Evolutionary conservation across 2,113 vertebrate genomes (phyloP).

Genomic region (Gnathonemus echidnorhynchus): DNA sequence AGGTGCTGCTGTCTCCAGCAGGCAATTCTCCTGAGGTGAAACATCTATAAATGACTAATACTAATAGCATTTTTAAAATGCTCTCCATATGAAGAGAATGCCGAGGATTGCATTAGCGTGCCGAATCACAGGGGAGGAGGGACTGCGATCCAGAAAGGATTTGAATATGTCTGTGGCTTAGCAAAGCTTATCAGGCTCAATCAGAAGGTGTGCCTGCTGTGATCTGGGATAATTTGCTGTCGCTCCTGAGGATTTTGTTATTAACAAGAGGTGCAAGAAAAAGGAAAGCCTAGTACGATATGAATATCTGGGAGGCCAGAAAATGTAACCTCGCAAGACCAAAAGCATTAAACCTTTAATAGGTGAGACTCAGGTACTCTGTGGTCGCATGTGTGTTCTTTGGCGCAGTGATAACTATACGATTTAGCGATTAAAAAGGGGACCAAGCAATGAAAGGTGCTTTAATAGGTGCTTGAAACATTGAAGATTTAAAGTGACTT

Average conservation of each 20-base stretch:
- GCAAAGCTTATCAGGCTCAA: constrained; percentile 13
- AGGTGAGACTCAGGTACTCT: not conserved
- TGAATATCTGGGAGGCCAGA: not conserved
- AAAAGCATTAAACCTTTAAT: not conserved
- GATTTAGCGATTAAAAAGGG: not conserved
- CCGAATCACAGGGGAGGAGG: constrained; percentile 10
- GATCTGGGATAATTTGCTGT: constrained; percentile 41
- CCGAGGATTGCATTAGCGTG: constrained; percentile 3
- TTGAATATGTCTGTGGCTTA: constrained; percentile 12
- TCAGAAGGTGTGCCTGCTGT: constrained; percentile 32
- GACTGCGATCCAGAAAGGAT: constrained; percentile 7
- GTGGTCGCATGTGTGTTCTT: not conserved
- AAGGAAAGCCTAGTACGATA: not conserved
- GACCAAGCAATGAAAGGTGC: not conserved
- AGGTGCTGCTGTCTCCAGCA: not conserved
- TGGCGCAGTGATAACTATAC: not conserved
- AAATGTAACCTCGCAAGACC: not conserved
- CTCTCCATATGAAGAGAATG: not conserved
- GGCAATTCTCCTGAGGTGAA: not conserved
- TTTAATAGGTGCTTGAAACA: not conserved
- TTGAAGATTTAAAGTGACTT: not conserved
- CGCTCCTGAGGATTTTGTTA: constrained; percentile 43
- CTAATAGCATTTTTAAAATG: constrained; percentile 10
- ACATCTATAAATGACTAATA: not conserved
- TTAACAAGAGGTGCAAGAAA: constrained; percentile 30